Evolutionary conservation across 2,113 vertebrate species (phyloP).

Genomic region (Hassar affinis): DNA sequence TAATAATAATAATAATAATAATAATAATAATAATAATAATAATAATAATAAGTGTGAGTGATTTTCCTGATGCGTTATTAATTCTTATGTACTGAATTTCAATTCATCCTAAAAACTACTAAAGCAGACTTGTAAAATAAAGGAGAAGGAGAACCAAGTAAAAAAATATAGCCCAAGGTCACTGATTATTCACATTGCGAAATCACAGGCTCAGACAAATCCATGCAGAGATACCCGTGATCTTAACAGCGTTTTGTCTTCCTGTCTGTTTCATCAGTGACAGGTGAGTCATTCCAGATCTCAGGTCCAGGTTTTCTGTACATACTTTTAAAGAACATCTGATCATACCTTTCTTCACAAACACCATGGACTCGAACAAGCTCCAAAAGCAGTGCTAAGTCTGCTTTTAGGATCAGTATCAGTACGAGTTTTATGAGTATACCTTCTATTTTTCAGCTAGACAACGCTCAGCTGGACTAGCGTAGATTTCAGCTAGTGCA

Average conservation of each 20-base stretch:
- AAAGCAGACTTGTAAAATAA: neutral
- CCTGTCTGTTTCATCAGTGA: neutral
- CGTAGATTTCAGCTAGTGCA: neutral
- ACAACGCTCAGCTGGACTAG: neutral
- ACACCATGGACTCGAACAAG: neutral
- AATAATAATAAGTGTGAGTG: neutral
- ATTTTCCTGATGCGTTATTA: neutral
- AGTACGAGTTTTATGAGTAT: neutral
- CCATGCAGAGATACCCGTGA: neutral
- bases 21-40: too few species aligned
- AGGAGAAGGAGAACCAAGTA: neutral
- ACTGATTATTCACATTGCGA: neutral
- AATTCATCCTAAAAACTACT: too few species aligned
- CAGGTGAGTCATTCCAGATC: neutral
- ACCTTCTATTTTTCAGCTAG: neutral
- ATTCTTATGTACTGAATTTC: neutral
- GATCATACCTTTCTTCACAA: neutral
- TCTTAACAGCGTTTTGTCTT: neutral
- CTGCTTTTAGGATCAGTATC: neutral
- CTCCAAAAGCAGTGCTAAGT: neutral
- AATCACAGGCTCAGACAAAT: conserved; percentile 2
- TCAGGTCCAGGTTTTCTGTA: neutral
- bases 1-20: too few species aligned
- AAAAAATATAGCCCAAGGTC: neutral
- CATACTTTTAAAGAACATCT: neutral